Evolutionary conservation across 2,113 vertebrate genomes (phyloP).

Genomic region (Pterophyllum scalare): DNA sequence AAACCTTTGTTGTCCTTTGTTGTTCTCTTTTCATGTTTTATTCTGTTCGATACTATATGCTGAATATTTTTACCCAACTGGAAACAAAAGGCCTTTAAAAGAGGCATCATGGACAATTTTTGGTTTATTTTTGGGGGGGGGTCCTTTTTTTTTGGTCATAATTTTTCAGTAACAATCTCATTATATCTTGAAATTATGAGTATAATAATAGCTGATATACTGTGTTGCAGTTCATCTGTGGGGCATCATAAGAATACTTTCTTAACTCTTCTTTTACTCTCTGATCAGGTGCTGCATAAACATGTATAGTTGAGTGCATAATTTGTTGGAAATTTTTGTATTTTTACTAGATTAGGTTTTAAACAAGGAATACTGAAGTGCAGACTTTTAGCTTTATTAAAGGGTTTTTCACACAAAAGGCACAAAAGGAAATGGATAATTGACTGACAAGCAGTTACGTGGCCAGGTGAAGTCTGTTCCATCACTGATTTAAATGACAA

Average conservation of each 20-base stretch:
- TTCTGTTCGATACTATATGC: background rate
- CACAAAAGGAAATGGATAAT: too few relatives aligned
- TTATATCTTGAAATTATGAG: background rate
- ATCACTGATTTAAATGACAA: too few relatives aligned
- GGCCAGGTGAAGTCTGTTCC: too few relatives aligned
- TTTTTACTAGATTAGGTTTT: background rate
- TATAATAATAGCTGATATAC: background rate
- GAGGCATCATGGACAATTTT: background rate
- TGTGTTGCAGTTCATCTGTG: too few relatives aligned
- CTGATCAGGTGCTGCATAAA: background rate
- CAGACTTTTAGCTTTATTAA: too few relatives aligned
- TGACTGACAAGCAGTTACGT: too few relatives aligned
- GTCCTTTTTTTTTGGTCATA: background rate
- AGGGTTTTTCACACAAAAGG: too few relatives aligned
- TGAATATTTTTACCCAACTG: background rate
- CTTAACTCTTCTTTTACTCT: background rate
- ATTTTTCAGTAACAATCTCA: background rate
- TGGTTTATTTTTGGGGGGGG: background rate
- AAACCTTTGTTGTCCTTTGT: constrained; percentile 13
- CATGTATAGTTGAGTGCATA: background rate
- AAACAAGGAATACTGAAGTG: background rate
- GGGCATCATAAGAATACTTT: background rate
- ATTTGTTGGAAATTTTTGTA: background rate
- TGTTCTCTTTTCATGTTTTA: constrained; percentile 1
- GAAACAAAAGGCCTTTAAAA: constrained; percentile 2